A percentile compares a stretch with the other conserved stretches of the same genome.
phyloP scores from a whole-genome alignment of 1,140 invertebrate species.

The Cyphomyrmex costatus region DNA sequence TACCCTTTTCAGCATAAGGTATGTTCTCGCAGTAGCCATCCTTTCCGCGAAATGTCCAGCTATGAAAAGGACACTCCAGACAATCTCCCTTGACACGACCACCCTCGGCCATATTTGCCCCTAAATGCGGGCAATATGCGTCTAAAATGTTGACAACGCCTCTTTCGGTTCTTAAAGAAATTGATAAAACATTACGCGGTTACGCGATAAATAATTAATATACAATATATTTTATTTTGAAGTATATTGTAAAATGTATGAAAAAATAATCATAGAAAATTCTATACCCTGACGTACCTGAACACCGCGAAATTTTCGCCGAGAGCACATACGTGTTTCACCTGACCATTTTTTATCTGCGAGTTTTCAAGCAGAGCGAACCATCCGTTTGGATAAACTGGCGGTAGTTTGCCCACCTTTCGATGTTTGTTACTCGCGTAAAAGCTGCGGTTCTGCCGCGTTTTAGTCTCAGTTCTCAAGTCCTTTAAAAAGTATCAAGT shows the following conservation, averaged over 20 bases:
- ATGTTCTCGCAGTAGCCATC: conserved; percentile 91
- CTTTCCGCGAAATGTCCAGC: conserved; percentile 92
- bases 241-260: background rate
- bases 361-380: conserved; percentile 92
- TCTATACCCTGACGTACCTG: conserved; percentile 81
- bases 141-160: conserved; percentile 91
- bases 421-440: conserved; percentile 79
- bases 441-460: background rate
- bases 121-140: conserved; percentile 96
- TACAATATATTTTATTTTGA: background rate
- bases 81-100: conserved; percentile 92
- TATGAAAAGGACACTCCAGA: conserved; percentile 96
- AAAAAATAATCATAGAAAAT: background rate
- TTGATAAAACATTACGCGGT: conserved; percentile 26
- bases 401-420: conserved; percentile 90
- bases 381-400: conserved; percentile 97
- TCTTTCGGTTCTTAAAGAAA: conserved; percentile 85
- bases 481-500: conserved; percentile 67
- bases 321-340: conserved; percentile 90
- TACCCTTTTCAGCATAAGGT: conserved; percentile 89
- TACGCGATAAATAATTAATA: conserved; percentile 9
- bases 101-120: conserved; percentile 93
- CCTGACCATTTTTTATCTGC: conserved; percentile 88
- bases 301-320: conserved; percentile 94
- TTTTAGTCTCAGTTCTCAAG: conserved; percentile 62